Evolutionary conservation across 1,140 invertebrate species (phyloP), one percentile per base, ranked within the genome.

Genomic region (Brachionus rotundiformis): DNA sequence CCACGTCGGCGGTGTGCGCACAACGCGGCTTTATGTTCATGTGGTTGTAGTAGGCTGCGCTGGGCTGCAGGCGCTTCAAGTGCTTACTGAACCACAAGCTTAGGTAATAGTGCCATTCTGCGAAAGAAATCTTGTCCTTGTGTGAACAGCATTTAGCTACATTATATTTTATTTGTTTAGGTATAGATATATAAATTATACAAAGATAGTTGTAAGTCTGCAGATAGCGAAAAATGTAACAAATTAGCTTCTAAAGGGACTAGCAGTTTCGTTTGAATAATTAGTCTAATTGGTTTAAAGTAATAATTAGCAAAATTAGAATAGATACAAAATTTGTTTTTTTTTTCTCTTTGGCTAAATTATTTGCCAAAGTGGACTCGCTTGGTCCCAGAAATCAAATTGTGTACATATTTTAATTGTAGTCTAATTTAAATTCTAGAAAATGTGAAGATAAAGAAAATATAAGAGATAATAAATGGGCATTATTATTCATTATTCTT

Each of bases 401-500:
- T n/a, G n/a, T n/a, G n/a, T n/a, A n/a, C n/a, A n/a, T n/a, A n/a
- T n/a, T n/a, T n/a, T n/a, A n/a, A n/a, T n/a, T n/a, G n/a, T n/a
- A n/a, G n/a, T n/a, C n/a, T n/a, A n/a, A n/a, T n/a, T n/a, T n/a
- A n/a, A n/a, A n/a, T n/a, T n/a, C n/a, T n/a, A n/a, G 61, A 8
- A 65, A 65, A 65, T 13, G 3, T 25, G 8, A 59, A 59, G 19
- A 27, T 4, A 23, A 59, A 23, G 10, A 59, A 3, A 25, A 59
- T 19, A 19, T 8, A 23, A 33, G 16, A 31, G 61, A 25, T 29
- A 29, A 65, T 27, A 65, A 27, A 29, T 31, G 31, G 31, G 61
- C 39, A 65, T 65, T 41, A 41, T 75, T 79, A 79, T 63, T 79
- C 76, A 41, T 75, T 79, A 79, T 63, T 79, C 76, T 63, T 79